Conservation (phyloP, 2,888 invertebrate genomes). For the Globia sparganii region DNA sequence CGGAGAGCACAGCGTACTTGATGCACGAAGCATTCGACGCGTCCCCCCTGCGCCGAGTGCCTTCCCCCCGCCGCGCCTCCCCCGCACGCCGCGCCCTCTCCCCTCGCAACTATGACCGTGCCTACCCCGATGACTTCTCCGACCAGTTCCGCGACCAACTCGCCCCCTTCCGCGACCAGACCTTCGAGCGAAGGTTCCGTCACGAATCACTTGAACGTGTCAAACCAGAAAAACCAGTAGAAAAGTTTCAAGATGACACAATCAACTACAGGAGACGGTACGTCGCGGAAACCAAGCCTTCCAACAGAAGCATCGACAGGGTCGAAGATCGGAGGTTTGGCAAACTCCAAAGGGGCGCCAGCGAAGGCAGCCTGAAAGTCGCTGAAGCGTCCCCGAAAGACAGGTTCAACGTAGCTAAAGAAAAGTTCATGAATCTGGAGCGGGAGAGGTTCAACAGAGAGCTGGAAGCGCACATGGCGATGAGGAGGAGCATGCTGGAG, state of each 20-base stretch:
- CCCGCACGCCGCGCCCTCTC: slow-evolving; percentile 74
- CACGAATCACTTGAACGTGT: slow-evolving; percentile 85
- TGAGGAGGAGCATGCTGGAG: slow-evolving; percentile 88
- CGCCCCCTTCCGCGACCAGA: slow-evolving; percentile 84
- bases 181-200: slow-evolving; percentile 85
- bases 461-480: slow-evolving; percentile 88
- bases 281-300: slow-evolving; percentile 87
- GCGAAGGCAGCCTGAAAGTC: slow-evolving; percentile 87
- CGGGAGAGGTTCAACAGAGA: slow-evolving; percentile 92
- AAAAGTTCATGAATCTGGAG: slow-evolving; percentile 95
- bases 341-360: slow-evolving; percentile 83
- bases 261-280: slow-evolving; percentile 87
- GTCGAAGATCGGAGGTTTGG: slow-evolving; percentile 87
- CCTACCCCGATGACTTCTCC: slow-evolving; percentile 74
- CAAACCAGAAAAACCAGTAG: slow-evolving; percentile 79
- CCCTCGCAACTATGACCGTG: slow-evolving; percentile 74
- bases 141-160: slow-evolving; percentile 81
- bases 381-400: slow-evolving; percentile 92
- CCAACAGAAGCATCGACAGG: slow-evolving; percentile 85
- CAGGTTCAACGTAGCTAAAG: slow-evolving; percentile 96
- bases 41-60: slow-evolving; percentile 83
- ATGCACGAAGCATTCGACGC: slow-evolving; percentile 91
- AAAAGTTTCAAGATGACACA: slow-evolving; percentile 82
- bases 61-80: slow-evolving; percentile 75
- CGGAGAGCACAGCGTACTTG: slow-evolving; percentile 91